Percentiles rank a stretch among this genome's conserved stretches.
These are phyloP conservation scores for Dicycla oo DNA, from an alignment of 2,888 invertebrate species.

Conservation along the genomic window DNA sequence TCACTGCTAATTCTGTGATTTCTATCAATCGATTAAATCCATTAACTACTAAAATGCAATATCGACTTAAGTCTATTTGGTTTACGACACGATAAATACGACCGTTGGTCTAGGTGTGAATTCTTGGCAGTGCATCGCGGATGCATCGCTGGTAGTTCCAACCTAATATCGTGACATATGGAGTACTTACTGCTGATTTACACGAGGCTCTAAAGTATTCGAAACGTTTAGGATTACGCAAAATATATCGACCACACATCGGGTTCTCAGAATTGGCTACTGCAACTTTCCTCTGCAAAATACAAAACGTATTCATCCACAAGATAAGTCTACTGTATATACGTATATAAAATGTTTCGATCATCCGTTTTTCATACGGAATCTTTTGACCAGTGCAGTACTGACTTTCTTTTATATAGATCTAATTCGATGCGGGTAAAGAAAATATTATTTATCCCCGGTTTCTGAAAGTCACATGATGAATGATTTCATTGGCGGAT, in stretches of 20 bases:
- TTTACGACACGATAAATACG: neutral
- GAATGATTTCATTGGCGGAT: neutral
- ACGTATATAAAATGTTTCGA: no score
- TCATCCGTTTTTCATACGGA: neutral
- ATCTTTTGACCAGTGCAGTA: neutral
- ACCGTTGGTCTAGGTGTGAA: constrained; percentile 12
- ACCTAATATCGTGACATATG: constrained; percentile 40
- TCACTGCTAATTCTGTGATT: neutral
- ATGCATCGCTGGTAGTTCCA: constrained; percentile 22
- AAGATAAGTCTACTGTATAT: neutral
- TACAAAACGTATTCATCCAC: neutral
- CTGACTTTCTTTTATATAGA: neutral
- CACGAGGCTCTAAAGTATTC: constrained; percentile 36
- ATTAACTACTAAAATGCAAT: neutral
- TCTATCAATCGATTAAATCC: neutral
- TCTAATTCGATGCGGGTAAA: no score
- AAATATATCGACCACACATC: constrained; percentile 20
- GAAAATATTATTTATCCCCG: no score
- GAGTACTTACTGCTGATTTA: constrained; percentile 37
- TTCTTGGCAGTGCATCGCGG: constrained; percentile 45
- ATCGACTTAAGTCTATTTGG: neutral
- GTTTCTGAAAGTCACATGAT: neutral
- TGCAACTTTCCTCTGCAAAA: neutral
- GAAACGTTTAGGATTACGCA: constrained; percentile 26
- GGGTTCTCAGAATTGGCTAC: constrained; percentile 7